Percentiles rank a stretch among this genome's conserved stretches.
Conservation (phyloP, 2,888 invertebrate genomes). For the Drosophila niveifrons region DNA sequence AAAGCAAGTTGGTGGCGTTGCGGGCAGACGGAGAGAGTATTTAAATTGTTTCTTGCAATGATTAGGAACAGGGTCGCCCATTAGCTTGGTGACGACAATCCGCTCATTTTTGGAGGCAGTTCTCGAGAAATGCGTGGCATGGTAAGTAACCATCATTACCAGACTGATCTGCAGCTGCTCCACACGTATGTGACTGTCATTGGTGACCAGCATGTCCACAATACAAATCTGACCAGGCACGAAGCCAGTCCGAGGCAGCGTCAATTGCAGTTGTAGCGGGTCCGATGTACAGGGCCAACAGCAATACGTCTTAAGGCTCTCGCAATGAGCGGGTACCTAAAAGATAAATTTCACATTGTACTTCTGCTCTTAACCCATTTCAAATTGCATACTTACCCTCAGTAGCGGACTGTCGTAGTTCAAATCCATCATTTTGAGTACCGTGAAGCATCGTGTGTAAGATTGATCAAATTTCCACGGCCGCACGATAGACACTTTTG, state of each 20-base stretch:
- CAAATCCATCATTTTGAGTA: conserved; percentile 91
- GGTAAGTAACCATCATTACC: conserved; percentile 74
- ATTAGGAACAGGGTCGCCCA: conserved; percentile 64
- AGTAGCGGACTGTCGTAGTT: conserved; percentile 67
- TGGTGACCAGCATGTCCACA: conserved; percentile 86
- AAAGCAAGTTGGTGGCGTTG: conserved; percentile 82
- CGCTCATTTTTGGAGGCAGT: conserved; percentile 58
- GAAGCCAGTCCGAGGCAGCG: conserved; percentile 80
- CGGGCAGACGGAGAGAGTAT: conserved; percentile 76
- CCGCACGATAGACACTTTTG: conserved; percentile 90
- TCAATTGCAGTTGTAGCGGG: conserved; percentile 71
- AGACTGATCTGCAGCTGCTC: conserved; percentile 68
- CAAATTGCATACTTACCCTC: conserved; percentile 40
- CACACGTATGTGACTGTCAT: conserved; percentile 87
- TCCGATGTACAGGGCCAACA: conserved; percentile 79
- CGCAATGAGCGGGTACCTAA: conserved; percentile 71
- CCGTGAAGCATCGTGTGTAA: conserved; percentile 90
- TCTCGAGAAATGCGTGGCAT: conserved; percentile 45
- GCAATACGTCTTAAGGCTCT: conserved; percentile 73
- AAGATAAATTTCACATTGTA: too few relatives aligned
- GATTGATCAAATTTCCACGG: conserved; percentile 93
- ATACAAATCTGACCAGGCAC: conserved; percentile 82
- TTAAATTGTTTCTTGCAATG: conserved; percentile 72
- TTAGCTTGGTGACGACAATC: conserved; percentile 65
- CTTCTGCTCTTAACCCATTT: too few relatives aligned